Evolutionary conservation across 2,797 vertebrate genomes (phyloP), one percentile per base, ranked within the genome.

Genomic region (Anniella stebbinsi): DNA sequence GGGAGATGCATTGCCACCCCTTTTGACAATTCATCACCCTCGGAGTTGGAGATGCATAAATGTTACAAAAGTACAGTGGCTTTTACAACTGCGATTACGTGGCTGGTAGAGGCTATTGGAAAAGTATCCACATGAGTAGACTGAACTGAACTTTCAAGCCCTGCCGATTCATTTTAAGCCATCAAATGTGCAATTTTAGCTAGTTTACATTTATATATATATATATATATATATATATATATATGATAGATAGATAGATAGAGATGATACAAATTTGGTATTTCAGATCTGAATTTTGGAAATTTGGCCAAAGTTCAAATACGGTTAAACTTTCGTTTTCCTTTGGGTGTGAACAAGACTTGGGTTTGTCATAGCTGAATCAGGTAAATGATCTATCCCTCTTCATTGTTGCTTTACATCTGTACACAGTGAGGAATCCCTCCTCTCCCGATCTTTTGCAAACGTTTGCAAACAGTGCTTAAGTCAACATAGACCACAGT

Each of bases 381-480:
- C 33, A 93, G 86, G 75, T 85, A 23, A 33, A 7, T 51, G 48
- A 9, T 28, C n/a, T 69, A 81, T 21, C 94, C 90, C 86, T 7
- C 1, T 84, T 92, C 80, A 54, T 60, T 84, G 80, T 82, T 91
- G 73, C 80, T 69, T 92, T 45, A 54, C 90, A 80, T 92, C 92
- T 88, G 86, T 91, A 77, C 15, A 6, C 48, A 15, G 2, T 51
- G 91, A 88, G 36, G 81, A 94, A 92, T 91, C 92, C 86, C 28
- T 86, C 92, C 91, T 41, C 87, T 93, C 73, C 36, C 2, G 13
- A 25, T 90, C 25, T 76, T 70, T 84, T n/a, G n/a, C n/a, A n/a
- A 72, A 91, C 91, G 87, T 90, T 95, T 95, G 80, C 93, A 93
- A 95, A 95, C 94, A 94, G 91, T 84, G 84, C 72, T 93, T 91